A percentile compares a stretch with the other conserved stretches of the same genome.
phyloP scores from a whole-genome alignment of 2,797 vertebrate genomes.

The Syncerus caffer region DNA sequence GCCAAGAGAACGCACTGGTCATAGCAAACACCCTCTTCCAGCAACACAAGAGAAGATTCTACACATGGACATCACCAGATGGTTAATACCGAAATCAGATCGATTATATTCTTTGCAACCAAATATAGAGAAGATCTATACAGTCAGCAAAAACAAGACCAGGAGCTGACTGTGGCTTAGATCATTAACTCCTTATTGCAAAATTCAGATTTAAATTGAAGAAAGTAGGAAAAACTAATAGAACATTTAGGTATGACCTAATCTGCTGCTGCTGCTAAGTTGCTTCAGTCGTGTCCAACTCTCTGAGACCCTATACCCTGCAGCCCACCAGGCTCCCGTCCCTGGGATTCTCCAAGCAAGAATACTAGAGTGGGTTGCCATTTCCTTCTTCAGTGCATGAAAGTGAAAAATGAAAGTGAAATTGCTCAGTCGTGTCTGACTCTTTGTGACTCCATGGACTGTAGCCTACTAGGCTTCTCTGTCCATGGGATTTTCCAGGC shows the following conservation, averaged over 20 bases:
- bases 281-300: rapidly evolving
- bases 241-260: background rate
- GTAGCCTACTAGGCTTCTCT: background rate
- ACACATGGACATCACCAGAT: background rate
- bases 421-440: rapidly evolving
- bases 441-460: background rate
- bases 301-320: background rate
- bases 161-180: background rate
- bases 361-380: background rate
- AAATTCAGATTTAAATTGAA: background rate
- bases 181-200: background rate
- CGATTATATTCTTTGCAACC: background rate
- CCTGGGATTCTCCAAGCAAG: background rate
- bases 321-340: background rate
- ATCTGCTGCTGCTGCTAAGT: background rate
- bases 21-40: background rate
- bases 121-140: background rate
- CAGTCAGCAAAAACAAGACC: background rate
- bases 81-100: background rate
- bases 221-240: background rate
- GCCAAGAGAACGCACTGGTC: background rate
- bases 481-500: background rate
- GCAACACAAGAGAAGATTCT: background rate
- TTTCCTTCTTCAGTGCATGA: background rate
- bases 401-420: background rate